Conservation (phyloP, 2,797 vertebrate genomes). For the Poliocrania exsul region DNA sequence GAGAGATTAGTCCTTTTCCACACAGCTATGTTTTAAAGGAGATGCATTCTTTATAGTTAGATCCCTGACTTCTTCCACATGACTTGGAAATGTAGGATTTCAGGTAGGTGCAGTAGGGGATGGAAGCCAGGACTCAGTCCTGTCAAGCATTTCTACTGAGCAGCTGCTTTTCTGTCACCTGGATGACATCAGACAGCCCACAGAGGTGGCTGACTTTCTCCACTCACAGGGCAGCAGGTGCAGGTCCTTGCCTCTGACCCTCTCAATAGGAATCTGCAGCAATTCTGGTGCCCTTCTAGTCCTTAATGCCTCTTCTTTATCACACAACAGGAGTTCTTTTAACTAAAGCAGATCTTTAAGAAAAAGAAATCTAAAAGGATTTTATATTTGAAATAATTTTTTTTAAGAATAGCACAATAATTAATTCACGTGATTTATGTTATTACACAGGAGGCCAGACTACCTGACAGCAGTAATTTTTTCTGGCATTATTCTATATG, state of each 20-base stretch:
- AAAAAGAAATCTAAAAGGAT: not conserved
- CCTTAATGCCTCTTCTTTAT: not conserved
- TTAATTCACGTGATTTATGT: not conserved
- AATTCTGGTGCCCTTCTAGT: not conserved
- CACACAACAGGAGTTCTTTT: not conserved
- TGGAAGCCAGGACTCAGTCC: not conserved
- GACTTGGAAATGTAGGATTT: not conserved
- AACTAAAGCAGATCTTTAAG: not conserved
- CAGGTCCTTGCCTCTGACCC: not conserved
- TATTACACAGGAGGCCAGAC: not conserved
- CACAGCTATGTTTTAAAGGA: fast-evolving
- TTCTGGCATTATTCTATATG: not conserved
- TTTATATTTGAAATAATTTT: not conserved
- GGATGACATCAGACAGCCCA: not conserved
- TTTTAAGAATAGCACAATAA: not conserved
- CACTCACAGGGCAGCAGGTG: fast-evolving
- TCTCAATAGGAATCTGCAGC: not conserved
- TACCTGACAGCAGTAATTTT: not conserved
- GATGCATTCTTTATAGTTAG: not conserved
- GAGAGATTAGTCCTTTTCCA: not conserved
- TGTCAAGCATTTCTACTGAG: not conserved
- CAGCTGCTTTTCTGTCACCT: not conserved
- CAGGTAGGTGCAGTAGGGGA: not conserved
- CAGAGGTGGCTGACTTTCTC: not conserved
- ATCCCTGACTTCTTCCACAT: not conserved